Base-by-base conservation (phyloP, 2,888 invertebrate genomes). In the Eupithecia inturbata region DNA sequence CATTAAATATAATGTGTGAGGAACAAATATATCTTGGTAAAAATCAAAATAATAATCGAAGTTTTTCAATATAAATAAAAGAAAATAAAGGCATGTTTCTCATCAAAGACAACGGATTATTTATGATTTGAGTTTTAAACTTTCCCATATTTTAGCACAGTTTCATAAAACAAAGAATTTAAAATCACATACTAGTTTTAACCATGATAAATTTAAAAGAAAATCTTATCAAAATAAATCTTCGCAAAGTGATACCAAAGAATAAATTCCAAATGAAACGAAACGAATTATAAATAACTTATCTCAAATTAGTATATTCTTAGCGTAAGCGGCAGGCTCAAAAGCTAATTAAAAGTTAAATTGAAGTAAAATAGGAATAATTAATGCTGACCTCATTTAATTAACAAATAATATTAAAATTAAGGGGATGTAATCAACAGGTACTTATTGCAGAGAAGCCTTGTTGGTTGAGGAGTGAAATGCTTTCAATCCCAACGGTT, bases 281-380 rank as follows among this genome's bases (percentile, higher is more conserved):
- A 19, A n/a, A n/a, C n/a, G 7, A 64, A 64, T 64, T n/a, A n/a
- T 64, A 64, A 49, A 9, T 41, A 53, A 57, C 45, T 60, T 39
- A 72, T 22, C 60, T 12, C 3, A 64, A 62, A 64, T 66, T 64
- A 72, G 31, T 41, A 41, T 63, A 39, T 28, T 68, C 63, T 67
- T 28, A 22, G 26, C 12, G 74, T 71, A 57, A 85, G 83, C 70
- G 78, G 74, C 81, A 82, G 83, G 83, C 80, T 82, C 78, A 80
- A 78, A 83, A 87, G 84, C 84, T 85, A 88, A 89, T 89, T 89
- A 89, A 87, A 89, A 89, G 87, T 89, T 88, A 81, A 88, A 89
- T 90, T 87, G 86, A 84, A 87, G 77, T 81, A 77, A 60, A 79
- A 77, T 74, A 28, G 19, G 63, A 72, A 68, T 64, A 73, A 41